Conservation (phyloP, 2,113 vertebrate species). For the Corythornis cristatus region DNA sequence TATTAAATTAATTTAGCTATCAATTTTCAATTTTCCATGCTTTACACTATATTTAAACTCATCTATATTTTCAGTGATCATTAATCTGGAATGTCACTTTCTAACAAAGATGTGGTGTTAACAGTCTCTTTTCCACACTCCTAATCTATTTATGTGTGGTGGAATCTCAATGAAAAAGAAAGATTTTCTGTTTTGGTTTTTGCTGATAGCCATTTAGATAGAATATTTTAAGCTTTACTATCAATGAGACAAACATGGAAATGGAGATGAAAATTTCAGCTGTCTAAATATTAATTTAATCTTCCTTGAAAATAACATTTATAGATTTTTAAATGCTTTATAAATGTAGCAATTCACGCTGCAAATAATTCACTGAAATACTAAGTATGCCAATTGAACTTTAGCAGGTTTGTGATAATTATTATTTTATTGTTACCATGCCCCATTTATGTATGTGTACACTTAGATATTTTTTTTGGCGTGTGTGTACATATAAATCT, state of each 20-base stretch:
- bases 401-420: background rate
- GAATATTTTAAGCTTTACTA: background rate
- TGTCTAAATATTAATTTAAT: background rate
- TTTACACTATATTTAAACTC: background rate
- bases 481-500: background rate
- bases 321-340: background rate
- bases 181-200: background rate
- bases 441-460: background rate
- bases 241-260: background rate
- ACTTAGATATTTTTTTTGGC: background rate
- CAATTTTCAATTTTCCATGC: background rate
- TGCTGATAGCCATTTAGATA: background rate
- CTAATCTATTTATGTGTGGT: background rate
- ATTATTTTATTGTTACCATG: background rate
- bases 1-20: background rate
- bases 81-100: background rate
- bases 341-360: background rate
- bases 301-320: background rate
- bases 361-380: background rate
- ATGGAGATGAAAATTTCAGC: background rate
- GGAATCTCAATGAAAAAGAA: background rate
- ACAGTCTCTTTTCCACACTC: background rate
- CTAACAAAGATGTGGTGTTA: background rate
- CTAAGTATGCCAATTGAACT: background rate
- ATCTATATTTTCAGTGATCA: background rate